These are phyloP conservation scores for Bombylius major DNA, from an alignment of 2,888 invertebrate species.

Conservation along the genomic window DNA sequence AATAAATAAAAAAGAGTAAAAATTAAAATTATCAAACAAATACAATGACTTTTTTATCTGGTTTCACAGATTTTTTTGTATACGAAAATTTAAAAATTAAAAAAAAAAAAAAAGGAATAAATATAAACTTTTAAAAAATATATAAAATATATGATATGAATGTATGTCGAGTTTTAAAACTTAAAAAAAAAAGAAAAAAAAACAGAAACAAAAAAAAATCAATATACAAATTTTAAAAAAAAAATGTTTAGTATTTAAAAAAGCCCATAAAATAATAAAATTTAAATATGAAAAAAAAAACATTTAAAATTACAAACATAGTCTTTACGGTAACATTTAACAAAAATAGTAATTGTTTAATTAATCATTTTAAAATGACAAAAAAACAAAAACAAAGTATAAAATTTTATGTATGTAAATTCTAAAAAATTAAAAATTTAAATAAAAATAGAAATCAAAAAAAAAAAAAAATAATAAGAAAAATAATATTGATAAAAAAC, in stretches of 20 bases:
- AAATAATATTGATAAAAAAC: not conserved
- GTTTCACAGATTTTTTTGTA: conserved; percentile 13
- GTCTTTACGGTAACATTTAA: no score
- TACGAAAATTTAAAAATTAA: conserved; percentile 5
- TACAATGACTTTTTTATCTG: conserved; percentile 6
- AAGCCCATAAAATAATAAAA: not conserved
- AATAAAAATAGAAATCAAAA: not conserved
- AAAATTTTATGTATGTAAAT: not conserved
- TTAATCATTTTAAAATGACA: not conserved
- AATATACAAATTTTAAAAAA: no score
- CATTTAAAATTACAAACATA: no score
- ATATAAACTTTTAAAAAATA: not conserved
- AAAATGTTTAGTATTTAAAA: no score
- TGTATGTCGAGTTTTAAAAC: no score
- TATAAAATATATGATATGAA: not conserved
- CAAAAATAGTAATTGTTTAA: not conserved
- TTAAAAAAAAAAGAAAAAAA: no score
- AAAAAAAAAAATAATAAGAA: not conserved
- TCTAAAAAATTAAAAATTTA: not conserved
- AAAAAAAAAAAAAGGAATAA: not conserved
- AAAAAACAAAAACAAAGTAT: not conserved
- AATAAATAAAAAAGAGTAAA: no score
- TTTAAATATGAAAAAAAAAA: not conserved
- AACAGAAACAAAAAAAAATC: not conserved
- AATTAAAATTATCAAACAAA: no score